Evolutionary conservation across 30 jellyfish, hydroid and myxozoan species (phyloP).

Genomic region (Aurelia aurita): DNA sequence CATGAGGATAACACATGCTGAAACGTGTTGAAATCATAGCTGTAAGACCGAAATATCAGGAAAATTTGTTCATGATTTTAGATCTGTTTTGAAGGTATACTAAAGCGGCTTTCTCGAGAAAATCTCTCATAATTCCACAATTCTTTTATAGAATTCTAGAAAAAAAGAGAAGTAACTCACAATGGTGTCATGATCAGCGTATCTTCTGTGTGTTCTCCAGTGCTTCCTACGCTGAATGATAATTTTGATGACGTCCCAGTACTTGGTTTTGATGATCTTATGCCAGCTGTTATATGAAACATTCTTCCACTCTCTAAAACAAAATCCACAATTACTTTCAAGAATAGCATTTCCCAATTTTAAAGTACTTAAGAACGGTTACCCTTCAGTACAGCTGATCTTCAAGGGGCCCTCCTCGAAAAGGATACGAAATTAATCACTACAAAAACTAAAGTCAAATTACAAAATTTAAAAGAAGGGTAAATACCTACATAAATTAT

Average conservation of each 20-base stretch:
- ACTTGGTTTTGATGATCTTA: conserved; percentile 9
- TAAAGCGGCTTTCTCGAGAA: too few relatives aligned
- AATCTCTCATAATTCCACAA: too few relatives aligned
- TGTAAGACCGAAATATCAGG: too few relatives aligned
- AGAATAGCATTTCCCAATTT: background rate
- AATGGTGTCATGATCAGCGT: conserved; percentile 53
- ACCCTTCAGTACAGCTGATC: background rate
- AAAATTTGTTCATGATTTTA: background rate
- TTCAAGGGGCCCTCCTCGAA: background rate
- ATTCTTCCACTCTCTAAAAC: conserved; percentile 76
- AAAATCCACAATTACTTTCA: too few relatives aligned
- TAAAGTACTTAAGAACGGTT: background rate
- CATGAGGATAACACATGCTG: too few relatives aligned
- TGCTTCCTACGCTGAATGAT: conserved; percentile 10
- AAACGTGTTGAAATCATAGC: too few relatives aligned
- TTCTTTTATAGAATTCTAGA: background rate
- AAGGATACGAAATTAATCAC: too few relatives aligned
- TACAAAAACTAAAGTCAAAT: too few relatives aligned
- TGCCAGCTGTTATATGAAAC: conserved; percentile 85
- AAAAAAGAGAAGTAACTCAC: conserved; percentile 13
- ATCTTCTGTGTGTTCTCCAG: conserved; percentile 41
- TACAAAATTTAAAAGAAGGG: too few relatives aligned
- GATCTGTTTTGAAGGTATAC: too few relatives aligned
- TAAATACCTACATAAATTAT: too few relatives aligned
- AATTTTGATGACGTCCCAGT: conserved; percentile 29